Conservation (phyloP, 1,140 invertebrate species). For the Dermatophagoides farinae region DNA sequence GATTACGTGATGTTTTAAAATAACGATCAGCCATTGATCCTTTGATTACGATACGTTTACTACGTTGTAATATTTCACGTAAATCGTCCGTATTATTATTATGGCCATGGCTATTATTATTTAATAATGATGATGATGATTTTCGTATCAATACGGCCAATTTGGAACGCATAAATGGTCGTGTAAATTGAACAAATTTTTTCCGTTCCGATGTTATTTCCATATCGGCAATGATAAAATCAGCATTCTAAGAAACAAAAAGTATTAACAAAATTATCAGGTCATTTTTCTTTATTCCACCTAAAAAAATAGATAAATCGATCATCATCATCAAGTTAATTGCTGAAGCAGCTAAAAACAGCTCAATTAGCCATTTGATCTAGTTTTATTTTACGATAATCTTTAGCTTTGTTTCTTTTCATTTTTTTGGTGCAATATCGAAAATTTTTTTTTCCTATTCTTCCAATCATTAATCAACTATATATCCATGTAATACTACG, state of each 20-base stretch:
- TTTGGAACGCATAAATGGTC: conserved; percentile 60
- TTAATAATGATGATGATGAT: neutral
- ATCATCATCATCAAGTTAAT: neutral
- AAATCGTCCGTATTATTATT: neutral
- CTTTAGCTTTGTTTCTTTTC: too few species aligned
- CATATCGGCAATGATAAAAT: conserved; percentile 75
- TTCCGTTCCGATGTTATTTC: conserved; percentile 77
- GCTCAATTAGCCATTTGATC: too few species aligned
- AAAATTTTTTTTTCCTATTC: too few species aligned
- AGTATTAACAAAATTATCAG: neutral
- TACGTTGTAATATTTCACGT: neutral
- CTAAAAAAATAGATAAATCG: neutral
- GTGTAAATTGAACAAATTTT: conserved; percentile 77
- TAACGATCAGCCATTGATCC: neutral
- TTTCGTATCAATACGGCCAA: neutral
- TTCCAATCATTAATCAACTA: too few species aligned
- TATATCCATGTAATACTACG: too few species aligned
- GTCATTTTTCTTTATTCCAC: too few species aligned
- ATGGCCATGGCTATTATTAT: neutral
- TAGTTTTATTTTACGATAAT: too few species aligned
- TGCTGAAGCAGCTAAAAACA: too few species aligned
- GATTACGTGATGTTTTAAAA: neutral
- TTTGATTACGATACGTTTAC: neutral
- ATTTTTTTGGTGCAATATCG: too few species aligned
- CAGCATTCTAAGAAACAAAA: conserved; percentile 39